These are phyloP conservation scores for Hypanus sabinus DNA, from an alignment of 2,113 vertebrate species.

Conservation along the genomic window DNA sequence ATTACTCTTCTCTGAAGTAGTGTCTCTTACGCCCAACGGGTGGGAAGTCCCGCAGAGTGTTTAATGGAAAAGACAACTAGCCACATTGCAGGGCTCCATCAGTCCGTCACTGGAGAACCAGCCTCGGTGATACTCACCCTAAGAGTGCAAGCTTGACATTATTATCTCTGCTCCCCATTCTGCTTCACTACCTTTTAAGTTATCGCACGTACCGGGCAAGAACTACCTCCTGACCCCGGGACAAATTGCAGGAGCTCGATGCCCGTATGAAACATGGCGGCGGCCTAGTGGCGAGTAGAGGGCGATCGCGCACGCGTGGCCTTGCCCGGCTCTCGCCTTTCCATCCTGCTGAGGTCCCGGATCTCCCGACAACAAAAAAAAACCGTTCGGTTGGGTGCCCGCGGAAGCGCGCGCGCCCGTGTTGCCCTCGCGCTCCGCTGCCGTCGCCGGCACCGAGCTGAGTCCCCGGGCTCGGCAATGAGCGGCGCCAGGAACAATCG, in stretches of 20 bases:
- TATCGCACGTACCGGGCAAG: not conserved
- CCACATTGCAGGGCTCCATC: too few relatives aligned
- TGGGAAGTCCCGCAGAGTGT: too few relatives aligned
- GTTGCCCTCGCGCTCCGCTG: too few relatives aligned
- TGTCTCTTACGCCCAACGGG: too few relatives aligned
- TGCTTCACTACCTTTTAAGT: too few relatives aligned
- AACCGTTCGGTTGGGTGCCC: not conserved
- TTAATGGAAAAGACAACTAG: too few relatives aligned
- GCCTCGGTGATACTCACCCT: too few relatives aligned
- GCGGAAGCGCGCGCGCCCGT: not conserved
- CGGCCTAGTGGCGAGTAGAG: not conserved
- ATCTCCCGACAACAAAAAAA: constrained; percentile 3
- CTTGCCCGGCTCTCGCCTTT: not conserved
- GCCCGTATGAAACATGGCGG: constrained; percentile 21
- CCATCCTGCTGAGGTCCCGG: not conserved
- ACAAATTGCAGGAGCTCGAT: not conserved
- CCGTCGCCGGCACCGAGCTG: not conserved
- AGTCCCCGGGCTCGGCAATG: constrained; percentile 56
- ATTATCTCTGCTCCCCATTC: too few relatives aligned
- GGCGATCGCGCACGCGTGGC: not conserved
- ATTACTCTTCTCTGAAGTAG: too few relatives aligned
- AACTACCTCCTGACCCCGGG: not conserved
- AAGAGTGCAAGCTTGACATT: not conserved
- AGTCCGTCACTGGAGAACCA: too few relatives aligned
- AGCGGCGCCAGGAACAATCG: constrained; percentile 94